These are phyloP conservation scores for Cheilosia urbana DNA, from an alignment of 2,888 invertebrate genomes.

Conservation along the genomic window DNA sequence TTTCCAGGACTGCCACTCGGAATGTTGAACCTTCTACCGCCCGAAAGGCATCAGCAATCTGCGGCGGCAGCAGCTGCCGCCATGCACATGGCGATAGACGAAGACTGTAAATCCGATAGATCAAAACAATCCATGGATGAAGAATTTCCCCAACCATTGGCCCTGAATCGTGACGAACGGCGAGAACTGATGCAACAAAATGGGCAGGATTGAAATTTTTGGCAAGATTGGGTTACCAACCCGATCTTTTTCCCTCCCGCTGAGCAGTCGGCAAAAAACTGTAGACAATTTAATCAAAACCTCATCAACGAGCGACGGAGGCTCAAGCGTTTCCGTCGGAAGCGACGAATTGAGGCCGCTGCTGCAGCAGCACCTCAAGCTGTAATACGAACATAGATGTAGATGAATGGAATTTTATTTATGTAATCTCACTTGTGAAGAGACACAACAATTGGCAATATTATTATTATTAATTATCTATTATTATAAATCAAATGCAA, in stretches of 20 bases:
- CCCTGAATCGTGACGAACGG: conserved; percentile 86
- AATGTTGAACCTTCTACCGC: conserved; percentile 93
- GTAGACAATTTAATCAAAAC: conserved; percentile 81
- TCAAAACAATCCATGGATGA: conserved; percentile 87
- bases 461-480: conserved; percentile 40
- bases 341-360: conserved; percentile 71
- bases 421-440: conserved; percentile 47
- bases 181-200: conserved; percentile 89
- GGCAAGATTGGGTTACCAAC: conserved; percentile 84
- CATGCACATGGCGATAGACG: conserved; percentile 86
- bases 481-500: conserved; percentile 26
- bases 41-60: conserved; percentile 87
- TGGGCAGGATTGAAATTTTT: conserved; percentile 89
- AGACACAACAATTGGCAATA: conserved; percentile 68
- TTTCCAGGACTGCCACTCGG: conserved; percentile 92
- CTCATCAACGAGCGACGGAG: conserved; percentile 81
- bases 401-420: conserved; percentile 14
- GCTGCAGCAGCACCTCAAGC: conserved; percentile 51
- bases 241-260: conserved; percentile 83
- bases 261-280: conserved; percentile 75
- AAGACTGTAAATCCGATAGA: conserved; percentile 87
- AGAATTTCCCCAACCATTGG: conserved; percentile 85
- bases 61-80: conserved; percentile 84
- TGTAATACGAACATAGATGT: conserved; percentile 65
- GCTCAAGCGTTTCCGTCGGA: conserved; percentile 80